These are phyloP conservation scores for Sebastes miniatus DNA, from an alignment of 2,797 vertebrate genomes.

Conservation along the genomic window DNA sequence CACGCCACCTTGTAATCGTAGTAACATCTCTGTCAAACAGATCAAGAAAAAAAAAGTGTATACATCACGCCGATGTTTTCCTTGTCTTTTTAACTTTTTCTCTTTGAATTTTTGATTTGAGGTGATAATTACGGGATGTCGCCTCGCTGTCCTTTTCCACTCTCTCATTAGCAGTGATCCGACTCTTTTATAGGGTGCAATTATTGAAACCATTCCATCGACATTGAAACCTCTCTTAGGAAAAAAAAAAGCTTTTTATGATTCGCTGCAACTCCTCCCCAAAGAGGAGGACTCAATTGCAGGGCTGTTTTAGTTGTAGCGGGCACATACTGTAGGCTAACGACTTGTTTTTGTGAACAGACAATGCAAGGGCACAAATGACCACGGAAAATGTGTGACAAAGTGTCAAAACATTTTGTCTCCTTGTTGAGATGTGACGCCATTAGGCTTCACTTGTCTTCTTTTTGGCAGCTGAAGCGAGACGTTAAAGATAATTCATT, in stretches of 20 bases:
- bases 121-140: slow-evolving; percentile 73
- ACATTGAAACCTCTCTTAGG: slow-evolving; percentile 36
- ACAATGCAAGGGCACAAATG: slow-evolving; percentile 33
- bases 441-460: slow-evolving; percentile 30
- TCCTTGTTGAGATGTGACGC: slow-evolving; percentile 29
- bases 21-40: slow-evolving; percentile 26
- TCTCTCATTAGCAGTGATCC: slow-evolving; percentile 62
- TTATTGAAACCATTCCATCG: slow-evolving; percentile 60
- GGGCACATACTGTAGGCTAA: slow-evolving; percentile 20
- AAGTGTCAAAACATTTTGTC: slow-evolving; percentile 60
- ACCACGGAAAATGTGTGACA: slow-evolving; percentile 4
- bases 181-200: slow-evolving; percentile 57
- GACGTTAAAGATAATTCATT: slow-evolving; percentile 56
- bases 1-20: not conserved
- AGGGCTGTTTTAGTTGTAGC: slow-evolving; percentile 4
- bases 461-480: slow-evolving; percentile 14
- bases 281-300: slow-evolving; percentile 30
- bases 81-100: not conserved
- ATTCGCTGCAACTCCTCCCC: slow-evolving; percentile 32
- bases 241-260: slow-evolving; percentile 48
- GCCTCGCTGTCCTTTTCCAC: slow-evolving; percentile 48
- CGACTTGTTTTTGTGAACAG: slow-evolving; percentile 38
- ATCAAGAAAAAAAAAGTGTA: not conserved
- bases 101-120: slow-evolving; percentile 54
- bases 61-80: slow-evolving; percentile 12